Conservation (phyloP, 2,888 invertebrate genomes). For the Ectemnius lituratus region DNA sequence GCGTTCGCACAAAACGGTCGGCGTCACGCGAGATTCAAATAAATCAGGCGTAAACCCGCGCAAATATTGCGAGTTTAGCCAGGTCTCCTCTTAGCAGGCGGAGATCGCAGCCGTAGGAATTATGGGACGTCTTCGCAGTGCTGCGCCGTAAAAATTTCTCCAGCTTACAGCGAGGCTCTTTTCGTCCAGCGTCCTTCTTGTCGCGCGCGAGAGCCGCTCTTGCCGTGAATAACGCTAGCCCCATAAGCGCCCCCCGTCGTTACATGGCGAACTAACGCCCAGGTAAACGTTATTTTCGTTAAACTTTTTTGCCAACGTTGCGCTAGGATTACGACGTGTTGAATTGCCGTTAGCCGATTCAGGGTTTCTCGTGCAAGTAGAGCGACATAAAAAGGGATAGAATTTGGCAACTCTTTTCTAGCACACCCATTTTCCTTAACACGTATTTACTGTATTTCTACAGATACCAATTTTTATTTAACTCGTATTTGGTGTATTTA, state of each 20-base stretch:
- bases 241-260: neutral
- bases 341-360: slow-evolving; percentile 40
- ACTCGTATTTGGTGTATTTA: too few relatives aligned
- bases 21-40: slow-evolving; percentile 44
- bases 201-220: too few relatives aligned
- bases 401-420: too few relatives aligned
- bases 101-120: slow-evolving; percentile 23
- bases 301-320: slow-evolving; percentile 21
- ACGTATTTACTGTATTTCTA: too few relatives aligned
- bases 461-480: too few relatives aligned
- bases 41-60: slow-evolving; percentile 63
- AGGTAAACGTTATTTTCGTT: slow-evolving; percentile 31
- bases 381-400: too few relatives aligned
- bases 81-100: slow-evolving; percentile 8
- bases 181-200: too few relatives aligned
- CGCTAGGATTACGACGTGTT: slow-evolving; percentile 34
- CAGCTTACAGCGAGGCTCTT: too few relatives aligned
- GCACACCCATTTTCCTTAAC: too few relatives aligned
- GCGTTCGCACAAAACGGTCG: neutral
- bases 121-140: slow-evolving; percentile 14
- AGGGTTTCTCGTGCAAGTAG: neutral
- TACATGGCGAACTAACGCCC: slow-evolving; percentile 5
- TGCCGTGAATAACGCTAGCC: too few relatives aligned
- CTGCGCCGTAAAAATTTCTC: slow-evolving; percentile 4
- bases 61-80: slow-evolving; percentile 56